Conservation (phyloP, 2,113 vertebrate genomes). For the Xiphophorus maculatus region DNA sequence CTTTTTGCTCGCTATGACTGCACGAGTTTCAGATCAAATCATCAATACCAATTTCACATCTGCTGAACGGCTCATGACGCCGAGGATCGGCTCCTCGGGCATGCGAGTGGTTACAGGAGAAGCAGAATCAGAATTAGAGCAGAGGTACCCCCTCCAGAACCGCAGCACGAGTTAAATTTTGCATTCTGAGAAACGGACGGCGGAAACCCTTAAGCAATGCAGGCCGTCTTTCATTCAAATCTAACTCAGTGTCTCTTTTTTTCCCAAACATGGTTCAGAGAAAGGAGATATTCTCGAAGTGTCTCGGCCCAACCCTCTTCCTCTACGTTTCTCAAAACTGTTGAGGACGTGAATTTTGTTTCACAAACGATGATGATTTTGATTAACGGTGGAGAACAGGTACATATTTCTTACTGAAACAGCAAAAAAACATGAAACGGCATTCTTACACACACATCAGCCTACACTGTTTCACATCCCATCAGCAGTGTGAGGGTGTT, state of each 20-base stretch:
- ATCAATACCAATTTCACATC: slow-evolving; percentile 30
- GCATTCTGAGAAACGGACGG: slow-evolving; percentile 26
- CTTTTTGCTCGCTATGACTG: slow-evolving; percentile 41
- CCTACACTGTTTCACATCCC: slow-evolving; percentile 14
- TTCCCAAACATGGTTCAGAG: slow-evolving; percentile 12
- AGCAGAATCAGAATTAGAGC: neutral
- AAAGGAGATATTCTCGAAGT: neutral
- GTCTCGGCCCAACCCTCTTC: neutral
- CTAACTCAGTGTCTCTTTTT: neutral
- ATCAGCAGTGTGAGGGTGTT: neutral
- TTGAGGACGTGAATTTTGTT: slow-evolving; percentile 32
- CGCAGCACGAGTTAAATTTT: slow-evolving; percentile 43
- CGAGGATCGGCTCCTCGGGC: neutral
- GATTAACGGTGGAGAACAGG: neutral
- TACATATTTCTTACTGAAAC: slow-evolving; percentile 11
- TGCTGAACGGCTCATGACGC: slow-evolving; percentile 2
- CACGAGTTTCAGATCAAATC: slow-evolving; percentile 46
- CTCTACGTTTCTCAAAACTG: slow-evolving; percentile 26
- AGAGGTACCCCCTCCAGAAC: slow-evolving; percentile 28
- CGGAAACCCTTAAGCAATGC: neutral
- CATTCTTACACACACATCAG: neutral
- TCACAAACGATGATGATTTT: slow-evolving; percentile 13
- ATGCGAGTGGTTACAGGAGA: neutral
- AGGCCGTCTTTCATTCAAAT: slow-evolving; percentile 2
- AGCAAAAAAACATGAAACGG: neutral